phyloP scores from a whole-genome alignment of 2,888 invertebrate genomes.

The Hipparchia semele region DNA sequence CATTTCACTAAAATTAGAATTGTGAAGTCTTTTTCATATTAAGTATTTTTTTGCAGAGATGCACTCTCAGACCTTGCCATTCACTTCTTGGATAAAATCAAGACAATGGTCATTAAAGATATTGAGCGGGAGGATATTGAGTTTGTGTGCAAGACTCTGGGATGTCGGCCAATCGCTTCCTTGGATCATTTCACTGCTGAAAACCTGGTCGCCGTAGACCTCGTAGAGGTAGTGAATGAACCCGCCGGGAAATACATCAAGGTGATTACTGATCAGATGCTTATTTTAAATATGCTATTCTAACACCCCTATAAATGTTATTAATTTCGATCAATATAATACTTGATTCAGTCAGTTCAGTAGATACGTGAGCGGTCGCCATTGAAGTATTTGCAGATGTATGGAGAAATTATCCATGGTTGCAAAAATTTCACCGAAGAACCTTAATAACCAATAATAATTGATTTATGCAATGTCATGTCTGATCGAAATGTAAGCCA shows the following conservation, averaged over 20 bases:
- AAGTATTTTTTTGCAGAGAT: slow-evolving; percentile 85
- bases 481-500: background rate
- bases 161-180: slow-evolving; percentile 98
- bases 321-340: too few relatives aligned
- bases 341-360: too few relatives aligned
- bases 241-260: slow-evolving; percentile 96
- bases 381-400: too few relatives aligned
- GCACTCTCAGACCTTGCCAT: slow-evolving; percentile 98
- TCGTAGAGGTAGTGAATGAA: slow-evolving; percentile 96
- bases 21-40: background rate
- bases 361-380: too few relatives aligned
- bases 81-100: slow-evolving; percentile 99
- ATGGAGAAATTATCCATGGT: too few relatives aligned
- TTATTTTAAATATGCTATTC: background rate
- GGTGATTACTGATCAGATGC: slow-evolving; percentile 61
- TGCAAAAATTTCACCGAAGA: too few relatives aligned
- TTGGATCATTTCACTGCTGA: slow-evolving; percentile 98
- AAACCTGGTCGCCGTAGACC: slow-evolving; percentile 94
- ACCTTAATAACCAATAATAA: background rate
- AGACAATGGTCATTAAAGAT: slow-evolving; percentile 99
- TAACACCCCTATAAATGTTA: too few relatives aligned
- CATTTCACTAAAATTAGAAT: background rate
- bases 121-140: slow-evolving; percentile 99
- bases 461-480: background rate
- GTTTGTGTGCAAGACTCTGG: slow-evolving; percentile 97